Base-by-base conservation (phyloP, 2,888 invertebrate genomes). In the Cabera pusaria region DNA sequence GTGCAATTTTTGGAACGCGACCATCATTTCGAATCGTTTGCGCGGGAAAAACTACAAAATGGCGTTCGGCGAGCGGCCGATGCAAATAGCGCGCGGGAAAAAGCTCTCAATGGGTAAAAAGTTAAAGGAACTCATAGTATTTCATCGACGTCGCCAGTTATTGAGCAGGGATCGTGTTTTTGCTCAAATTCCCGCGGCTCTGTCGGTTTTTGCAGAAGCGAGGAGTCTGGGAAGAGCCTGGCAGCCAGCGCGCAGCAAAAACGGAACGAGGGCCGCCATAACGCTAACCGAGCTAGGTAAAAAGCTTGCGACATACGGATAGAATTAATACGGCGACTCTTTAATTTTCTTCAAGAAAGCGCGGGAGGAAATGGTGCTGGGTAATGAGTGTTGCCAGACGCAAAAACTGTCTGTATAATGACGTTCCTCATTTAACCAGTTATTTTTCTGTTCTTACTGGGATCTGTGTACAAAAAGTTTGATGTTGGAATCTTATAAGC, bases 271-370 rank as follows among this genome's bases (percentile, higher is more conserved):
- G 62, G 61, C 78, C 73, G 81, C 80, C 80, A 81, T 80, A 77
- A 70, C 74, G 78, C 71, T 70, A 72, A 74, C 72, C 66, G 68
- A 49, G 48, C 70, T 70, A 49, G 48, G 70, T 70, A 80, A 86
- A 55, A 57, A 52, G 36, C 6, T 36, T 38, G 71, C 77, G 71
- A 83, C 81, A 73, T 80, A 83, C 81, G 78, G 79, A 75, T 78
- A 76, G 77, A 83, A 85, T 86, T 85, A 86, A 85, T 85, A 81
- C 81, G 76, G 73, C 72, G 72, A 82, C 76, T 81, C 79, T 87
- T 86, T 86, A 87, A 86, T 86, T 86, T 86, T 83, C 80, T 79
- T 80, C 72, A 85, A 86, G 87, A 86, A 85, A 84, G 84, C 78
- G 81, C 84, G 75, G 77, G 83, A 86, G 86, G 86, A 86, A 86